Evolutionary conservation across 1,140 invertebrate genomes (phyloP).

Genomic region (Zaprionus inermis): DNA sequence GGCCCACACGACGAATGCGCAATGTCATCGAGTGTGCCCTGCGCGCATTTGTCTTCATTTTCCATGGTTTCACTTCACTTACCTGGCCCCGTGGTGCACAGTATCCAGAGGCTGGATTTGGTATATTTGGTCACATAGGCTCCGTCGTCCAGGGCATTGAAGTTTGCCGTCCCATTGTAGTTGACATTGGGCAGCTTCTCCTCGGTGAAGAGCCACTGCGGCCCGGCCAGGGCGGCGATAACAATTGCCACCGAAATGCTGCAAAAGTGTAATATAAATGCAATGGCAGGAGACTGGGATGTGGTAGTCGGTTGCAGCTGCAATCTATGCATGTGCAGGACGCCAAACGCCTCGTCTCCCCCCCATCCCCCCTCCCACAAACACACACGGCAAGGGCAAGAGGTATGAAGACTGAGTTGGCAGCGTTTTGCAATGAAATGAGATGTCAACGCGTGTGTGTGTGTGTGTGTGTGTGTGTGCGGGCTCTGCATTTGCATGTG

Average conservation of each 20-base stretch:
- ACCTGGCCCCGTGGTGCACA: conserved; percentile 80
- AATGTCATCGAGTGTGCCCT: conserved; percentile 2
- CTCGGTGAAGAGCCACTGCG: conserved; percentile 83
- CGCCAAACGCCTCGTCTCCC: not conserved
- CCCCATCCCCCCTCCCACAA: conserved; percentile 3
- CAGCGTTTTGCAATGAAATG: conserved; percentile 11
- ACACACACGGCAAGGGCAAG: not conserved
- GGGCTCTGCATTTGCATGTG: not conserved
- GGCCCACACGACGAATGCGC: conserved; percentile 33
- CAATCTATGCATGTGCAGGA: conserved; percentile 17
- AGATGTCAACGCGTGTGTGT: conserved; percentile 6
- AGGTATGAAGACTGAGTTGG: conserved; percentile 4
- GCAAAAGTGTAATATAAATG: conserved; percentile 17
- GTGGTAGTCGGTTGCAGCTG: not conserved
- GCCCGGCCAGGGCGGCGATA: conserved; percentile 79
- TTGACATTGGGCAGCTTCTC: conserved; percentile 78
- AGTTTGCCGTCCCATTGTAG: conserved; percentile 82
- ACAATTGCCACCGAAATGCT: conserved; percentile 83
- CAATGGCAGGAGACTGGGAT: not conserved
- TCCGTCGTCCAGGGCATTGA: conserved; percentile 78
- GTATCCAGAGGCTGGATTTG: conserved; percentile 82
- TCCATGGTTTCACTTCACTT: conserved; percentile 18
- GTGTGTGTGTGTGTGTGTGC: conserved; percentile 6
- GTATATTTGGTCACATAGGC: conserved; percentile 80
- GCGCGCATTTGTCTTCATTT: conserved; percentile 21